Conservation (phyloP, 2,113 vertebrate species). For the Trachemys scripta region DNA sequence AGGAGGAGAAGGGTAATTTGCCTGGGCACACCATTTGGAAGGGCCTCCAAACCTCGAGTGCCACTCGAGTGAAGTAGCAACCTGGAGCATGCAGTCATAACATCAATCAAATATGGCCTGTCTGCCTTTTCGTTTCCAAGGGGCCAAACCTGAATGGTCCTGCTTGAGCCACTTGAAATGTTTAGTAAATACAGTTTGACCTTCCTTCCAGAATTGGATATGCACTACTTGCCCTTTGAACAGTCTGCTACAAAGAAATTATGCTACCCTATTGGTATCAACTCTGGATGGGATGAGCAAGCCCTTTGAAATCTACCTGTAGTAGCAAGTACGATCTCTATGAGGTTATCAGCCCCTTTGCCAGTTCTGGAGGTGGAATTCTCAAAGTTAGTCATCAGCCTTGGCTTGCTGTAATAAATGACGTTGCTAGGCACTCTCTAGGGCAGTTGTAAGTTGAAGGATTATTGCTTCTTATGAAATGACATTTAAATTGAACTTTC, state of each 20-base stretch:
- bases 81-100: neutral
- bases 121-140: neutral
- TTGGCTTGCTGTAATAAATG: neutral
- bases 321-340: neutral
- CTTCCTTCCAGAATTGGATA: rapidly evolving
- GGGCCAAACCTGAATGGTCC: neutral
- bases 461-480: constrained; percentile 26
- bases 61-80: neutral
- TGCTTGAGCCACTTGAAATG: neutral
- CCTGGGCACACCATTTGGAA: neutral
- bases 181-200: rapidly evolving
- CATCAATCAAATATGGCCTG: neutral
- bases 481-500: constrained; percentile 36
- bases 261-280: neutral
- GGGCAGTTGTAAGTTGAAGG: neutral
- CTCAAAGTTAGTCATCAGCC: neutral
- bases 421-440: neutral
- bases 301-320: rapidly evolving
- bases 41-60: neutral
- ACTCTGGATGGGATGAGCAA: neutral
- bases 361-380: neutral
- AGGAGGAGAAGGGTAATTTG: neutral
- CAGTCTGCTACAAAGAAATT: neutral
- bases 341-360: neutral
- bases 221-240: rapidly evolving